phyloP scores from a whole-genome alignment of 2,797 vertebrate species.

The Agapornis canus region DNA sequence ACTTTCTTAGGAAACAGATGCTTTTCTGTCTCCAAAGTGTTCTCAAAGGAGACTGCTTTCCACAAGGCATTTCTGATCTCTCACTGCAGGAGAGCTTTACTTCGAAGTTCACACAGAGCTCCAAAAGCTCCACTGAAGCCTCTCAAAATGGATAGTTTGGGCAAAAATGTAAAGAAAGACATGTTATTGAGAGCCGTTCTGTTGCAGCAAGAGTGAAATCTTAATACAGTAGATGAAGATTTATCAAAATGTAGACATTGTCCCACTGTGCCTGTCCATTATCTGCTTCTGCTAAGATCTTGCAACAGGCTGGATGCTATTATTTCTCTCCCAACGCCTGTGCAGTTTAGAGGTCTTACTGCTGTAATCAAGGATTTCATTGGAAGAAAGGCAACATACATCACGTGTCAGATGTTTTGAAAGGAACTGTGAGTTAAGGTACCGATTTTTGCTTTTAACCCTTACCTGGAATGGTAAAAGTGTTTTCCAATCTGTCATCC shows the following conservation, averaged over 20 bases:
- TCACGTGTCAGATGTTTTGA: background rate
- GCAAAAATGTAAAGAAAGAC: background rate
- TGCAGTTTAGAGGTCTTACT: background rate
- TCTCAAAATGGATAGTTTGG: background rate
- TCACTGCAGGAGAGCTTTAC: constrained; percentile 28
- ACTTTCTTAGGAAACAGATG: constrained; percentile 26
- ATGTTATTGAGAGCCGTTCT: background rate
- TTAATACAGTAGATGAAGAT: background rate
- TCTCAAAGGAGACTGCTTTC: constrained; percentile 51
- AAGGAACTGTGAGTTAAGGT: background rate
- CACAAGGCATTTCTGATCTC: constrained; percentile 30
- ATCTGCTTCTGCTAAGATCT: background rate
- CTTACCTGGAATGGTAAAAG: background rate
- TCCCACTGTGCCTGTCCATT: background rate
- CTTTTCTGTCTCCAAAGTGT: constrained; percentile 9
- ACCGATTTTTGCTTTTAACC: background rate
- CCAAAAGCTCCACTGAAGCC: constrained; percentile 8
- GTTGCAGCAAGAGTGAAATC: background rate
- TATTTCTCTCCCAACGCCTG: background rate
- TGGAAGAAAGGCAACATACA: background rate
- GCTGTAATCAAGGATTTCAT: background rate
- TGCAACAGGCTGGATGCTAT: background rate
- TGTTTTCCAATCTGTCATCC: background rate
- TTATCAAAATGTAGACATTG: background rate
- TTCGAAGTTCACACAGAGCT: constrained; percentile 19